Evolutionary conservation across 2,113 vertebrate genomes (phyloP).

Genomic region (Cavia porcellus): DNA sequence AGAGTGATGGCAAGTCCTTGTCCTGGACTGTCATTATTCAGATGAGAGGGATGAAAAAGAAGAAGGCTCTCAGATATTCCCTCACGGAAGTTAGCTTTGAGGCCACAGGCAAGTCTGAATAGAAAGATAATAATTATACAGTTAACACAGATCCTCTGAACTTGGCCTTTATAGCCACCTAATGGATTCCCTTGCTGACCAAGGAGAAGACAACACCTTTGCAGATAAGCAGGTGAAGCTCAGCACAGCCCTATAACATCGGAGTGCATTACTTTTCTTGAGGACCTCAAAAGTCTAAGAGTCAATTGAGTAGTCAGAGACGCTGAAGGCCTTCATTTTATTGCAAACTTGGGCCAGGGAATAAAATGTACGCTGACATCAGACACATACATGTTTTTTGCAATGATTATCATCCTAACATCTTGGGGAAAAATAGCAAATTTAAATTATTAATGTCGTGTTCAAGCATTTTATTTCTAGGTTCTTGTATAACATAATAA

Average conservation of each 20-base stretch:
- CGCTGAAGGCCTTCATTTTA: neutral
- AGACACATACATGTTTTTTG: neutral
- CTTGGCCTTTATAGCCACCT: conserved; percentile 96
- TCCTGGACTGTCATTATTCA: conserved; percentile 98
- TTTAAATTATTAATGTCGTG: conserved; percentile 62
- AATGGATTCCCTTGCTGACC: conserved; percentile 97
- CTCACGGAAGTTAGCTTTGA: conserved; percentile 98
- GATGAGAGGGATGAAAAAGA: conserved; percentile 95
- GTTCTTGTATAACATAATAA: conserved; percentile 72
- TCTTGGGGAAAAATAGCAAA: conserved; percentile 49
- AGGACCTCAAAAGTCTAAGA: conserved; percentile 95
- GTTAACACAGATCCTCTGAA: conserved; percentile 45
- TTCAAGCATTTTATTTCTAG: neutral
- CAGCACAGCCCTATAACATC: conserved; percentile 96
- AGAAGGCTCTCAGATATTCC: conserved; percentile 92
- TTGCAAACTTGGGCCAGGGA: conserved; percentile 57
- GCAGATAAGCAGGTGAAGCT: conserved; percentile 95
- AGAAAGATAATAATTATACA: conserved; percentile 92
- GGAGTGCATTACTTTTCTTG: conserved; percentile 97
- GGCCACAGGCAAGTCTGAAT: conserved; percentile 91
- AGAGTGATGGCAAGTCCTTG: conserved; percentile 91
- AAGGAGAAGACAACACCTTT: conserved; percentile 96
- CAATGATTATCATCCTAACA: conserved; percentile 37
- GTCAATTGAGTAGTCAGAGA: conserved; percentile 85
- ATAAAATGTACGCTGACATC: conserved; percentile 20